Percentiles rank a stretch among this genome's conserved stretches.
phyloP scores from a whole-genome alignment of 2,113 vertebrate species.

The Formicarius rufipectus region DNA sequence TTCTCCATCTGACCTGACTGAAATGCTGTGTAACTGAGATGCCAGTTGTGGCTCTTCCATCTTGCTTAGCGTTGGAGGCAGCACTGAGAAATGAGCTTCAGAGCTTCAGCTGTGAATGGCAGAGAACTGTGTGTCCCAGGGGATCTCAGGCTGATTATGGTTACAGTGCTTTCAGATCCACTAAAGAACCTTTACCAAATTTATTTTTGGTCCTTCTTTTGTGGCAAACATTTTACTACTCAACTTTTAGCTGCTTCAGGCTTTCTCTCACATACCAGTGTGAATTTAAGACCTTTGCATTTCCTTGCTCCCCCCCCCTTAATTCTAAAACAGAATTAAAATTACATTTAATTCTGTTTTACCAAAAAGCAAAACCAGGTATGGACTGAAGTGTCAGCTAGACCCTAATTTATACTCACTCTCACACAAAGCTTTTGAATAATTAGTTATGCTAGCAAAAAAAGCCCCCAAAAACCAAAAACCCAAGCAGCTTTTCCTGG shows the following conservation, averaged over 20 bases:
- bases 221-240: not conserved
- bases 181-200: not conserved
- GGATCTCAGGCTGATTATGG: not conserved
- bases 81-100: not conserved
- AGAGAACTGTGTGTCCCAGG: not conserved
- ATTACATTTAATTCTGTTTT: not conserved
- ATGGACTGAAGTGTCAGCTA: not conserved
- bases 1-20: fast-evolving
- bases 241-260: not conserved
- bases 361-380: not conserved
- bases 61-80: not conserved
- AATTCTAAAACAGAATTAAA: too few relatives aligned
- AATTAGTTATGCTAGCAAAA: not conserved
- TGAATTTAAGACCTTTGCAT: not conserved
- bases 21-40: fast-evolving
- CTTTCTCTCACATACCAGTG: not conserved
- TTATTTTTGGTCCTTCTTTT: not conserved
- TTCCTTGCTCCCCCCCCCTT: not conserved
- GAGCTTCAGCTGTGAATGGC: not conserved
- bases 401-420: not conserved
- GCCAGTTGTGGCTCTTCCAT: not conserved
- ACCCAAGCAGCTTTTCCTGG: not conserved
- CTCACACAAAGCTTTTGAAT: not conserved
- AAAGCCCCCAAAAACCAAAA: not conserved
- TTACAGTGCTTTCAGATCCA: not conserved